Evolutionary conservation across 2,113 vertebrate species (phyloP).

Genomic region (Cavia porcellus): DNA sequence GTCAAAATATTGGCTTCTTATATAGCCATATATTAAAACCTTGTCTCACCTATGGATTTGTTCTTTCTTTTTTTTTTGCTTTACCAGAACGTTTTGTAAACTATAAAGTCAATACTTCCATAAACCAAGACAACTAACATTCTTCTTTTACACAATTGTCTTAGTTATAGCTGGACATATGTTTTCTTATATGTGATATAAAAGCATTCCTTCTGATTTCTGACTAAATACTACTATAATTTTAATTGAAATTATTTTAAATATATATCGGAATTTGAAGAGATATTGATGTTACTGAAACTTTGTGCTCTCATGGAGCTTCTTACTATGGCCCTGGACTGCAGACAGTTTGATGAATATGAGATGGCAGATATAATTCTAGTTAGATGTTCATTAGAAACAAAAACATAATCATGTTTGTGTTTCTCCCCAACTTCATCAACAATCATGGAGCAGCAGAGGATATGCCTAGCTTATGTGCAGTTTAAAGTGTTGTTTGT

Average conservation of each 20-base stretch:
- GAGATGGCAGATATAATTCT: not conserved
- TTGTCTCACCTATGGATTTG: not conserved
- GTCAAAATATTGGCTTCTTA: not conserved
- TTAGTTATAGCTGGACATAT: not conserved
- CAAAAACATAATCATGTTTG: not conserved
- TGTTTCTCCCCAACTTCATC: too few relatives aligned
- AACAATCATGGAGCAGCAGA: not conserved
- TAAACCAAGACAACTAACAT: not conserved
- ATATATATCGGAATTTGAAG: not conserved
- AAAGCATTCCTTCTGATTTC: not conserved
- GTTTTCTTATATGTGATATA: not conserved
- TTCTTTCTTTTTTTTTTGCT: not conserved
- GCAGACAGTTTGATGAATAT: not conserved
- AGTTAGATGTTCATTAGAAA: not conserved
- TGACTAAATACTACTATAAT: not conserved
- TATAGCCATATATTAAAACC: not conserved
- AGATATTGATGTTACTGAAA: not conserved
- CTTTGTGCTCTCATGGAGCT: not conserved
- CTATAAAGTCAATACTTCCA: not conserved
- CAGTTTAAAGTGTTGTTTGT: not conserved
- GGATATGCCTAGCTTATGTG: not conserved
- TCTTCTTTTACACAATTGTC: not conserved
- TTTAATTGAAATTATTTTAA: conserved; percentile 37
- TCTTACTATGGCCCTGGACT: not conserved
- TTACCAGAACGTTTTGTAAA: not conserved